Percentiles rank a stretch among this genome's conserved stretches.
These are phyloP conservation scores for Raja brachyura DNA, from an alignment of 2,113 vertebrate species.

Conservation along the genomic window DNA sequence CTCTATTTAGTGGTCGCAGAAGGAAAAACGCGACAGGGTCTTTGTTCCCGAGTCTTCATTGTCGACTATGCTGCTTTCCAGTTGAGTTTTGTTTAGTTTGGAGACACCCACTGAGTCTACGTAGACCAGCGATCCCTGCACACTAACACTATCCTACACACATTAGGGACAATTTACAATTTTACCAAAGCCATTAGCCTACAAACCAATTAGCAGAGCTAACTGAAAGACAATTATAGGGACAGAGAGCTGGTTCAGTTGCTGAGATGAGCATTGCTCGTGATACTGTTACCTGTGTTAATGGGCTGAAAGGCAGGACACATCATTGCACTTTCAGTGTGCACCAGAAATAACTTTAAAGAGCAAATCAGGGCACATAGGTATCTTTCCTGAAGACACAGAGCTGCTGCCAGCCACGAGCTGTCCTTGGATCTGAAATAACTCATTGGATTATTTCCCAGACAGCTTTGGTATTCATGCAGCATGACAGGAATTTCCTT, in stretches of 20 bases:
- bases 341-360: background rate
- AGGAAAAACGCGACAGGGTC: background rate
- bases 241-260: background rate
- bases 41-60: background rate
- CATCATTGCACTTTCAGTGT: background rate
- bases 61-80: background rate
- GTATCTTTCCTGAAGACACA: background rate
- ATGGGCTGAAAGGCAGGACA: background rate
- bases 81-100: background rate
- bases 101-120: too few species aligned
- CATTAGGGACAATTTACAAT: too few species aligned
- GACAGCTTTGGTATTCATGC: background rate
- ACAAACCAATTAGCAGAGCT: background rate
- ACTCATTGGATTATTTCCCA: background rate
- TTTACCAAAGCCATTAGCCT: too few species aligned
- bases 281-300: background rate
- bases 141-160: too few species aligned
- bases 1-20: background rate
- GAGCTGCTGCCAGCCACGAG: background rate
- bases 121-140: too few species aligned
- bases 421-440: background rate
- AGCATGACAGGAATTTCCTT: slow-evolving; percentile 17
- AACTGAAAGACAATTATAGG: background rate
- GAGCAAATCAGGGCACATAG: background rate
- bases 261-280: background rate